Conservation (phyloP, 2,797 vertebrate genomes). For the Enteromius viviparus region DNA sequence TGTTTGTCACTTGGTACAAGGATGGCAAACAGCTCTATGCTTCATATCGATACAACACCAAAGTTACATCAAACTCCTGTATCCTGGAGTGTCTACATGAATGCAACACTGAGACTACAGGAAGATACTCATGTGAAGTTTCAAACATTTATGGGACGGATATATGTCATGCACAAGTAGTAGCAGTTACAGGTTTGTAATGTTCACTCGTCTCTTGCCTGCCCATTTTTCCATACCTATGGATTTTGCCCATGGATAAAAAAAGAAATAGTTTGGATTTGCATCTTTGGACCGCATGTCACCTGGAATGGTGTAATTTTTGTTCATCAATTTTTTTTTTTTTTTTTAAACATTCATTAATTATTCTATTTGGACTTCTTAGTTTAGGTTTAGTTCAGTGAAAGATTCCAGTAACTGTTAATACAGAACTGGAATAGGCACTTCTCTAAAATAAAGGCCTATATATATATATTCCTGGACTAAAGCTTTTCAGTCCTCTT, state of each 20-base stretch:
- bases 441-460: background rate
- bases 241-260: background rate
- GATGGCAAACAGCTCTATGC: conserved; percentile 86
- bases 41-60: conserved; percentile 61
- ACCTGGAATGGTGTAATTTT: conserved; percentile 39
- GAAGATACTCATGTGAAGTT: conserved; percentile 63
- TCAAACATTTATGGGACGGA: conserved; percentile 74
- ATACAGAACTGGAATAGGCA: background rate
- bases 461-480: background rate
- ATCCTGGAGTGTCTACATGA: conserved; percentile 47
- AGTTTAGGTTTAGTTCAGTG: background rate
- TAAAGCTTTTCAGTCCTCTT: conserved; percentile 27
- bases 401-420: background rate
- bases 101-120: conserved; percentile 45
- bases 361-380: background rate
- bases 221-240: conserved; percentile 60
- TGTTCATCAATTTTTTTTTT: background rate
- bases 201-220: conserved; percentile 33
- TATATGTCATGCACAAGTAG: conserved; percentile 46
- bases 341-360: too few relatives aligned
- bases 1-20: conserved; percentile 82
- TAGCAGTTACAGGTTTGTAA: conserved; percentile 48
- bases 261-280: conserved; percentile 47
- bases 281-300: conserved; percentile 57
- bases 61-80: conserved; percentile 48